A percentile compares a stretch with the other conserved stretches of the same genome.
Evolutionary conservation across 2,888 invertebrate genomes (phyloP).

Genomic region (Nasonia oneida): DNA sequence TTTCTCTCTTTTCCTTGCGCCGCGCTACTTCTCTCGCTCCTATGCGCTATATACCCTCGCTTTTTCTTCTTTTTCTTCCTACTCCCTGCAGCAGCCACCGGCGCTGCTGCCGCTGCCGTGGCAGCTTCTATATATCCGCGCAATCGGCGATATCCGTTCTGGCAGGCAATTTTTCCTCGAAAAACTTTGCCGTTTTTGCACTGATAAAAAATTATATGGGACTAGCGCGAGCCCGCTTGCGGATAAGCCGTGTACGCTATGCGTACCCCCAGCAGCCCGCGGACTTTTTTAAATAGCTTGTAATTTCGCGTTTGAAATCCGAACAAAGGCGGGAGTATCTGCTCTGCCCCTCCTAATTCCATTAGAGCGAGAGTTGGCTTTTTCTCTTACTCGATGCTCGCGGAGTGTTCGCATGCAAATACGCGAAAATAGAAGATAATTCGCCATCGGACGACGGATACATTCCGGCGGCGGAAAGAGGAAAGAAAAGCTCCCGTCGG

Average conservation of each 20-base stretch:
- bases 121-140: conserved; percentile 59
- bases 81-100: background rate
- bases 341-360: conserved; percentile 15
- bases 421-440: conserved; percentile 61
- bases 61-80: conserved; percentile 25
- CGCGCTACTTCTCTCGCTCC: conserved; percentile 10
- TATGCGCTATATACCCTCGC: background rate
- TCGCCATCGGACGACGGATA: conserved; percentile 58
- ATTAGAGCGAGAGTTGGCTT: conserved; percentile 32
- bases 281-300: conserved; percentile 44
- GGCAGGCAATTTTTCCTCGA: conserved; percentile 63
- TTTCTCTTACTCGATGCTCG: conserved; percentile 35
- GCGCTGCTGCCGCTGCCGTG: background rate
- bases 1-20: conserved; percentile 32
- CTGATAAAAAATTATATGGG: conserved; percentile 59
- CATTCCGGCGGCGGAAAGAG: conserved; percentile 50
- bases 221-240: conserved; percentile 13
- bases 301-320: conserved; percentile 52
- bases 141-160: conserved; percentile 65
- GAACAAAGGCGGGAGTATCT: conserved; percentile 50
- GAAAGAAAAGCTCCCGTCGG: conserved; percentile 55
- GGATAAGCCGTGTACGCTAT: background rate
- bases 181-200: conserved; percentile 58
- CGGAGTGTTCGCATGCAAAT: conserved; percentile 12
- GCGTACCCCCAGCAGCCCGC: background rate